phyloP scores from a whole-genome alignment of 2,113 vertebrate species.

The Rhabdomys dilectus region DNA sequence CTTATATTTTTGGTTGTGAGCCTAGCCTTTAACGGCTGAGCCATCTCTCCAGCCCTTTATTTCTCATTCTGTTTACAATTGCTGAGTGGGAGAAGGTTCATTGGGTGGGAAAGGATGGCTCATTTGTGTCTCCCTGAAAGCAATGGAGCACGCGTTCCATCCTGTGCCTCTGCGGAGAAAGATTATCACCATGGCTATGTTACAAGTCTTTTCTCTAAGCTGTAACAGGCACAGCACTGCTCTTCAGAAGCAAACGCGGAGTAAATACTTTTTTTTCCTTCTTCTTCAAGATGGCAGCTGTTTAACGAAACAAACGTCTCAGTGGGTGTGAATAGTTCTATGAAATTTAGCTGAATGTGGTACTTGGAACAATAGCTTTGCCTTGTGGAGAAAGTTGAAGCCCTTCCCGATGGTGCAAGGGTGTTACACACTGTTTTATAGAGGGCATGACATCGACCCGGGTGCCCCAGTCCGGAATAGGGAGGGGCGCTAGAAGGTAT shows the following conservation, averaged over 20 bases:
- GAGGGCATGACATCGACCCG: background rate
- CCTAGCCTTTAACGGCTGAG: too few species aligned
- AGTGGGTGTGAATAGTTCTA: background rate
- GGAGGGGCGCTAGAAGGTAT: background rate
- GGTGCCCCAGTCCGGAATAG: fast-evolving
- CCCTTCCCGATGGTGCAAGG: background rate
- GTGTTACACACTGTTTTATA: background rate
- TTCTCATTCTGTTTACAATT: background rate
- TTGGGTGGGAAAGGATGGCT: background rate
- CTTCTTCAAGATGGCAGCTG: background rate
- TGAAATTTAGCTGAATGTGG: background rate
- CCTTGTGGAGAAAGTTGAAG: background rate
- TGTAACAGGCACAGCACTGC: background rate
- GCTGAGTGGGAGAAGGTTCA: background rate
- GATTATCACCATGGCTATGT: background rate
- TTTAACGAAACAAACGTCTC: background rate
- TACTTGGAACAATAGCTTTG: background rate
- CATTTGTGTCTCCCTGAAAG: background rate
- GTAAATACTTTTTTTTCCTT: background rate
- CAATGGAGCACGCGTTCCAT: background rate
- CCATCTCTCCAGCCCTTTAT: too few species aligned
- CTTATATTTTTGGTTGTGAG: too few species aligned
- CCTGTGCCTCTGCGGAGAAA: background rate
- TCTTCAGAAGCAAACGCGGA: background rate
- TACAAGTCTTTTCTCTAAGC: background rate